These are phyloP conservation scores for Trichopria drosophilae DNA, from an alignment of 2,888 invertebrate genomes.

Conservation along the genomic window DNA sequence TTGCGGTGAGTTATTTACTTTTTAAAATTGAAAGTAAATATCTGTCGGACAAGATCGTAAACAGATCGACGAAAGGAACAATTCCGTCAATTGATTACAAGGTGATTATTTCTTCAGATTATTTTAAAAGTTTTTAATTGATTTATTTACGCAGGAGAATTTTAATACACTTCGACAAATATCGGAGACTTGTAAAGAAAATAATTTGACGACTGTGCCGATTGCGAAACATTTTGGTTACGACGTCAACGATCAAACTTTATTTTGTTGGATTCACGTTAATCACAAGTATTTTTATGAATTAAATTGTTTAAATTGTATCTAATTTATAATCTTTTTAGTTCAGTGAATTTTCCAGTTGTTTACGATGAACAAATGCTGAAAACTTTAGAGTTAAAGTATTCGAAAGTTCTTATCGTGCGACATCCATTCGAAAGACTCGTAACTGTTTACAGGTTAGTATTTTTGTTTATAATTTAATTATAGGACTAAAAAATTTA, in stretches of 20 bases:
- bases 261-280: constrained; percentile 57
- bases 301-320: constrained; percentile 6
- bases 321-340: constrained; percentile 7
- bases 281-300: constrained; percentile 15
- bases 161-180: constrained; percentile 37
- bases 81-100: too few species aligned
- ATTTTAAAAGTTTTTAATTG: too few species aligned
- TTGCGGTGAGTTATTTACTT: too few species aligned
- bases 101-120: too few species aligned
- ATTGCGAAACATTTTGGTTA: constrained; percentile 48
- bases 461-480: not conserved
- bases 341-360: constrained; percentile 46
- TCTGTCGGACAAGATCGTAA: too few species aligned
- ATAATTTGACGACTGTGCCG: constrained; percentile 45
- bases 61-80: too few species aligned
- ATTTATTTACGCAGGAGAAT: too few species aligned
- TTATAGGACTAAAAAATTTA: constrained; percentile 1
- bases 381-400: constrained; percentile 34
- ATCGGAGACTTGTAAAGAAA: constrained; percentile 43
- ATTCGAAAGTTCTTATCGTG: constrained; percentile 47
- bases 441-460: constrained; percentile 56
- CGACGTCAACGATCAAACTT: constrained; percentile 40
- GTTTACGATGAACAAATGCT: constrained; percentile 42
- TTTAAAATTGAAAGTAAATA: too few species aligned
- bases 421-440: constrained; percentile 56